A percentile compares a stretch with the other conserved stretches of the same genome.
These are phyloP conservation scores for Melanotaenia maccullochi DNA, from an alignment of 2,797 vertebrate genomes.

Conservation along the genomic window DNA sequence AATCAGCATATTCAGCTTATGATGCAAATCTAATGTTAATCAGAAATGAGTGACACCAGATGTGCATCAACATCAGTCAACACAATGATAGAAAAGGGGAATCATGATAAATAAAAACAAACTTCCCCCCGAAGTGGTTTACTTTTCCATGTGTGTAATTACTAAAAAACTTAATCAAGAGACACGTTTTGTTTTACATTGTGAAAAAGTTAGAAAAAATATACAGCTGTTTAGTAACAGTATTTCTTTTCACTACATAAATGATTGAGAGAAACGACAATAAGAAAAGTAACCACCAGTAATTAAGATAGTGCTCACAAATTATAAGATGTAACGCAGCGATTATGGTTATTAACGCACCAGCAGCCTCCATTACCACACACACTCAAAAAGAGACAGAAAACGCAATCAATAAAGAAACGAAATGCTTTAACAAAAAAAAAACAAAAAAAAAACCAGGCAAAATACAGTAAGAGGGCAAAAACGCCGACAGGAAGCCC, in stretches of 20 bases:
- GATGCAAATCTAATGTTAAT: background rate
- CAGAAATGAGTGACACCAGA: constrained; percentile 8
- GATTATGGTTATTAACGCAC: background rate
- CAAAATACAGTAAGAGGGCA: background rate
- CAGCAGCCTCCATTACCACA: background rate
- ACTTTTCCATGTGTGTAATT: constrained; percentile 2
- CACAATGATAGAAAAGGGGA: constrained; percentile 1
- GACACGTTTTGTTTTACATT: background rate
- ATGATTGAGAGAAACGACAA: background rate
- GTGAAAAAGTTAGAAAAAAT: background rate
- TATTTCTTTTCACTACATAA: background rate
- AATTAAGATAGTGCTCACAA: background rate
- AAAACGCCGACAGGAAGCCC: constrained; percentile 34
- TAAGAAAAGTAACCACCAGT: background rate
- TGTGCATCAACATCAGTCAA: constrained; percentile 6
- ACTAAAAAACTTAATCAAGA: background rate
- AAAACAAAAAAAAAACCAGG: too few relatives aligned
- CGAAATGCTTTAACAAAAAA: constrained; percentile 10
- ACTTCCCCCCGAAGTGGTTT: constrained; percentile 9
- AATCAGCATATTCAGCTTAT: constrained; percentile 1
- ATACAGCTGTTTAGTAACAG: background rate
- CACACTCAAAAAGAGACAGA: background rate
- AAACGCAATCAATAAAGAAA: background rate
- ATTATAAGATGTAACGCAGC: background rate
- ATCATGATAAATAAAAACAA: background rate